Evolutionary conservation across 2,888 invertebrate species (phyloP), one percentile per base, ranked within the genome.

Genomic region (Stegana nigrithorax): DNA sequence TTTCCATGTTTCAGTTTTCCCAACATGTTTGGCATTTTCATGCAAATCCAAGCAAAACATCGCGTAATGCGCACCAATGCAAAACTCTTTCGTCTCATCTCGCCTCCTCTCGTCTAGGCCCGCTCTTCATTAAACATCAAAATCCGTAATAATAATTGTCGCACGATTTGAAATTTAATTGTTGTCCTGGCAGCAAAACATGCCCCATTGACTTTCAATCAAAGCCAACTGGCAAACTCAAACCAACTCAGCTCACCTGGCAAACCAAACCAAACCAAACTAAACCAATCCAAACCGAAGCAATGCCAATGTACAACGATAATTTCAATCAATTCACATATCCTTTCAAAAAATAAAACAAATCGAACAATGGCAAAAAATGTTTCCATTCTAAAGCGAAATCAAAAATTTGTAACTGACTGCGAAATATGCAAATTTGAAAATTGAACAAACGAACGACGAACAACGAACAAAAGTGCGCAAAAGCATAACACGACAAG

Each of bases 131-230:
- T 47, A 45, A 45, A 42, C 55, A 59, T 50, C 60, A 59, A 51
- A 63, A 19, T 19, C 62, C 59, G 56, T 55, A 67, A 70, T 67
- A 69, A 72, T 70, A 72, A 64, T 73, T 72, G 65, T 67, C 70
- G 66, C 64, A 61, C 53, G 50, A 58, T 45, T 36, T 42, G 64
- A 59, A 53, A 62, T 51, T 36, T 27, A 61, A 70, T 65, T 71
- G 71, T 68, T 63, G 62, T 68, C 61, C 64, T 56, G 21, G 26
- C 50, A 50, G 25, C 42, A 27, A 12, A 14, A 50, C 17, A 29
- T 32, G 19, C 45, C 10, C 12, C 25, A 26, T 39, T 26, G 50
- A 36, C 55, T 66, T 12, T 45, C 50, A 36, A 55, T 55, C 53
- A 55, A 32, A 55, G 39, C 17, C 4, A 39, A 39, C 39, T 39